Base-by-base conservation (phyloP, 2,113 vertebrate species). In the Phoenicopterus ruber region DNA sequence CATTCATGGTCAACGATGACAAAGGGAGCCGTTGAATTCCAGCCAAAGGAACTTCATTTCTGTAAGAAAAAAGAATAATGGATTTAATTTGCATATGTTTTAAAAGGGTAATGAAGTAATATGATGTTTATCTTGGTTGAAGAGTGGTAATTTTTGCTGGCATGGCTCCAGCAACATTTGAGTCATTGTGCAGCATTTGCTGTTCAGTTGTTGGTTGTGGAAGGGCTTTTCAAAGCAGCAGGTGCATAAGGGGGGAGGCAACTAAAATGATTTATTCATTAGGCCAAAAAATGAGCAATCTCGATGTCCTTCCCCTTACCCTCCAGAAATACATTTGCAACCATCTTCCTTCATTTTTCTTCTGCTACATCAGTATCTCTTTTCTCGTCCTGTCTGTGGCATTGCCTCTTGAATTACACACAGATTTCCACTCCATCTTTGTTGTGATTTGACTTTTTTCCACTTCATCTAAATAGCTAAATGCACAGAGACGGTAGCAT, bases 91-190 rank as follows among this genome's bases (percentile, higher is more conserved):
- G 98, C 99, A 99, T 99, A 98, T 99, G 98, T 98, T 99, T 99
- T 99, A 99, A 99, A 99, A 99, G 98, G 99, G 98, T 99, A 99
- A 99, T 99, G 99, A 99, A 99, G 99, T 99, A 99, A 99, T 99
- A 99, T 98, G 98, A 99, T 99, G 99, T 99, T 99, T 99, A 99
- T 99, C 99, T 99, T 99, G 98, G 98, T 98, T 98, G 98, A 99
- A 99, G 98, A 99, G 98, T 99, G 99, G 99, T 99, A 98, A 99
- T 99, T 99, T 99, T 98, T 98, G 84, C 94, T 99, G 99, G 99
- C 98, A 87, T 95, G 87, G 87, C 97, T 98, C 99, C 99, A 99
- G 96, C 95, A 95, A 98, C 97, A 95, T 98, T 98, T 96, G 92
- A 97, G 96, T 96, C 97, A 97, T 98, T 98, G 97, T 98, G 96